These are phyloP conservation scores for Plemyria rubiginata DNA, from an alignment of 2,888 invertebrate species.

Conservation along the genomic window DNA sequence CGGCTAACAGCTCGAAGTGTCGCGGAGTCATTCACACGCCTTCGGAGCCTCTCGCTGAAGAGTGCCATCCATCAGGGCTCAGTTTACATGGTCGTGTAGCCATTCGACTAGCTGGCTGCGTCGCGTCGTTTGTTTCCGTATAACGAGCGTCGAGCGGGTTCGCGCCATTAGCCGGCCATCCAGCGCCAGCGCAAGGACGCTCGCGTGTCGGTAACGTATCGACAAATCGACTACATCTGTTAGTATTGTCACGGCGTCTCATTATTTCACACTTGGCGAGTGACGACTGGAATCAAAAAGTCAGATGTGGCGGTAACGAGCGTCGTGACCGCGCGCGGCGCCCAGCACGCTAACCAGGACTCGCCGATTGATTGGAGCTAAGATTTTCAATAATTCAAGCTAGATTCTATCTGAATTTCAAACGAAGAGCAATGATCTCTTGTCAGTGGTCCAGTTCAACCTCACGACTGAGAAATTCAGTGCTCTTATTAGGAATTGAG, in stretches of 20 bases:
- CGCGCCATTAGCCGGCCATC: conserved; percentile 23
- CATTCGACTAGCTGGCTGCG: conserved; percentile 32
- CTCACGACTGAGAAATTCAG: conserved; percentile 8
- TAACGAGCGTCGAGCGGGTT: conserved; percentile 41
- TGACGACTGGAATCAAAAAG: conserved; percentile 43
- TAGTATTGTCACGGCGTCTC: conserved; percentile 50
- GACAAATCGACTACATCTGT: conserved; percentile 45
- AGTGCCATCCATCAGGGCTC: conserved; percentile 34
- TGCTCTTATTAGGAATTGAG: conserved; percentile 2
- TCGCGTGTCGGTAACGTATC: conserved; percentile 46
- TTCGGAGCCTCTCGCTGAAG: conserved; percentile 15
- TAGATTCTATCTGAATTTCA: conserved; percentile 27
- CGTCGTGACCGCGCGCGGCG: conserved; percentile 43
- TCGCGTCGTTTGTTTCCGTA: conserved; percentile 40
- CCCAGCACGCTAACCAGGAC: conserved; percentile 30
- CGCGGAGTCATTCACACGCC: conserved; percentile 38
- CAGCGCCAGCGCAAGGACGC: conserved; percentile 9
- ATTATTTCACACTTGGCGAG: conserved; percentile 48
- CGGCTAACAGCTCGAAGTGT: conserved; percentile 32
- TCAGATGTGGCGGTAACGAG: conserved; percentile 50
- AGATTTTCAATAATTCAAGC: conserved; percentile 24
- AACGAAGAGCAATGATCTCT: conserved; percentile 24
- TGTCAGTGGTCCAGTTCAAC: conserved; percentile 28
- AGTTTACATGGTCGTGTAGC: conserved; percentile 36
- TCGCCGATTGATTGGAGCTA: conserved; percentile 18